phyloP scores from a whole-genome alignment of 2,113 vertebrate genomes.

The Hemiscyllium ocellatum region DNA sequence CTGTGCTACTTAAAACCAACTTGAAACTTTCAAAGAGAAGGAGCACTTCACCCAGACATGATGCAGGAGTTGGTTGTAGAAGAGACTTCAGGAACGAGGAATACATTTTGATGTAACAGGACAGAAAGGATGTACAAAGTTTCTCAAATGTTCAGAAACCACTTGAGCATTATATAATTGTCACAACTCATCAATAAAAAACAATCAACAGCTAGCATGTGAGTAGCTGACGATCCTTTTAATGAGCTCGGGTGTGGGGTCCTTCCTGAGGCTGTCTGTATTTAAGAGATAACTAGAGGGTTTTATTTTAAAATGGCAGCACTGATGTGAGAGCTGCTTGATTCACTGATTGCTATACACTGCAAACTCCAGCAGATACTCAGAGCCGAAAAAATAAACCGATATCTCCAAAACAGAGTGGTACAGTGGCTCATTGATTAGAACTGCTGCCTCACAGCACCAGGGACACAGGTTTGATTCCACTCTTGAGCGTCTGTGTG shows the following conservation, averaged over 20 bases:
- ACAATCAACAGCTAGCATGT: background rate
- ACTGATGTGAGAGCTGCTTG: background rate
- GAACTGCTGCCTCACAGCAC: too few species aligned
- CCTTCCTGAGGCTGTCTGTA: background rate
- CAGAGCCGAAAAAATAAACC: too few species aligned
- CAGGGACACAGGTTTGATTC: too few species aligned
- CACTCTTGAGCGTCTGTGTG: too few species aligned
- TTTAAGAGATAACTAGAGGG: background rate
- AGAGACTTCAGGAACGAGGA: background rate
- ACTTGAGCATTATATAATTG: background rate
- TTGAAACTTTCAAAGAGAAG: background rate
- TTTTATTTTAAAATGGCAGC: background rate
- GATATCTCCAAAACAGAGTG: too few species aligned
- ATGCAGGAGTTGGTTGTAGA: background rate
- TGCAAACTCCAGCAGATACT: background rate
- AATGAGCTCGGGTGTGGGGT: too few species aligned
- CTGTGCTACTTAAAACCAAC: background rate
- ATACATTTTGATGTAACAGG: background rate
- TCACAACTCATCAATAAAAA: background rate
- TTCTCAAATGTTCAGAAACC: background rate
- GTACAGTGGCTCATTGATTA: too few species aligned
- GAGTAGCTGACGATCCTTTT: too few species aligned
- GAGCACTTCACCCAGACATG: background rate
- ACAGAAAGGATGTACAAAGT: background rate
- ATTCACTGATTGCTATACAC: background rate